Evolutionary conservation across 2,797 vertebrate genomes (phyloP), one percentile per base, ranked within the genome.

Genomic region (Heterohyrax brucei): DNA sequence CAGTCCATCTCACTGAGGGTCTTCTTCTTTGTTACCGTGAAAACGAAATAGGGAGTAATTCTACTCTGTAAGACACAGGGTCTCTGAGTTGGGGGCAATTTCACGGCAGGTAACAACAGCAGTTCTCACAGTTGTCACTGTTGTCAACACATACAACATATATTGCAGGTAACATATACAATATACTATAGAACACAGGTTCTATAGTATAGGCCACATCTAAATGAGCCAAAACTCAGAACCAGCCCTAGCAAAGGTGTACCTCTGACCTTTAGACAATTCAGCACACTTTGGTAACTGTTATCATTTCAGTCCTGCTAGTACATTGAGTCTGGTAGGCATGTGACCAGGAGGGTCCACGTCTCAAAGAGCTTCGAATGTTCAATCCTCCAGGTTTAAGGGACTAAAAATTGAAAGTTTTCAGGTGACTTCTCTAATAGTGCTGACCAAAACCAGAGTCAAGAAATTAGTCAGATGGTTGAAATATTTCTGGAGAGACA

Each of bases 161-260:
- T 39, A 39, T 39, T 39, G 39, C 39, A 39, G 39, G 39, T 39
- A 39, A 39, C 39, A 39, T 39, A 39, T 39, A 39, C 39, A 39
- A 39, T 39, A 39, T 39, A 39, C 39, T 3, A 39, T 39, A 39
- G 39, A 39, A 92, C 39, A 22, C 72, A 66, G 64, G 77, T 59
- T 66, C 53, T 77, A 50, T 28, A 70, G 22, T 48, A n/a, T 10
- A 39, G 10, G 14, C 22, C 28, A 33, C 62, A 30, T 91, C 72
- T 28, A 50, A 88, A 77, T 66, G 81, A 89, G 39, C 33, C 75
- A 85, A 81, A 73, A 66, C 16, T 89, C 14, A 79, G n/a, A 79
- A 26, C 61, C 39, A 19, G 14, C 70, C 16, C 30, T 62, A 79
- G 83, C 46, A 70, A 87, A 75, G 28, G 64, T 76, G 76, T 59